Evolutionary conservation across 2,888 invertebrate genomes (phyloP).

Genomic region (Leptinotarsa rubiginosa): DNA sequence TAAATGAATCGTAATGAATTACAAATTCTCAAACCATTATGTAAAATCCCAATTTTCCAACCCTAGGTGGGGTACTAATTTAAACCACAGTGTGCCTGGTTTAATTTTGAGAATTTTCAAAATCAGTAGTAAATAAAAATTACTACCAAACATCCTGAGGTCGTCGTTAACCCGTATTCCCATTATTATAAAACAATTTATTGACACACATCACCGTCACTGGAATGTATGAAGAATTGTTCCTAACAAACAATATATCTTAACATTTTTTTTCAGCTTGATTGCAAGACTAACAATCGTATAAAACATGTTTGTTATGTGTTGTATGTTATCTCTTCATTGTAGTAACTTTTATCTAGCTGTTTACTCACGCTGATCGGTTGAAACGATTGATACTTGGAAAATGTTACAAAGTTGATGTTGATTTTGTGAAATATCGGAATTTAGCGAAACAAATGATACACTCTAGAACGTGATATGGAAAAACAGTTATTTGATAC

Average conservation of each 20-base stretch:
- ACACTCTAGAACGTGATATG: not conserved
- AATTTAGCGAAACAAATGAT: not conserved
- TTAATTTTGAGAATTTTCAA: too few species aligned
- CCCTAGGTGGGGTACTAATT: too few species aligned
- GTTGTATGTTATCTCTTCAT: constrained; percentile 17
- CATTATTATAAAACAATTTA: not conserved
- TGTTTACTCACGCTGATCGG: constrained; percentile 7
- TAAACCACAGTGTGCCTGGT: too few species aligned
- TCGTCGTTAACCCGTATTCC: not conserved
- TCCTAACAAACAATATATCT: constrained; percentile 14
- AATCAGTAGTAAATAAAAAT: too few species aligned
- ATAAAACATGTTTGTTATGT: constrained; percentile 13
- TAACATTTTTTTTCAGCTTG: constrained; percentile 21
- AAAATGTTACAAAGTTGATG: constrained; percentile 11
- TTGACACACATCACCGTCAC: constrained; percentile 6
- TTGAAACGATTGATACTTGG: constrained; percentile 8
- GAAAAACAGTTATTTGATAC: not conserved
- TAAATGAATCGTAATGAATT: too few species aligned
- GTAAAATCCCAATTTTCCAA: too few species aligned
- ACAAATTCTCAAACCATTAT: too few species aligned
- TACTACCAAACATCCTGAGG: too few species aligned
- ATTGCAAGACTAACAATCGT: constrained; percentile 1
- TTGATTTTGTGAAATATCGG: not conserved
- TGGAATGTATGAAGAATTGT: not conserved
- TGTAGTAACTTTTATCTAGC: not conserved